Evolutionary conservation across 2,797 vertebrate genomes (phyloP).

Genomic region (Sebastes paucispinis): DNA sequence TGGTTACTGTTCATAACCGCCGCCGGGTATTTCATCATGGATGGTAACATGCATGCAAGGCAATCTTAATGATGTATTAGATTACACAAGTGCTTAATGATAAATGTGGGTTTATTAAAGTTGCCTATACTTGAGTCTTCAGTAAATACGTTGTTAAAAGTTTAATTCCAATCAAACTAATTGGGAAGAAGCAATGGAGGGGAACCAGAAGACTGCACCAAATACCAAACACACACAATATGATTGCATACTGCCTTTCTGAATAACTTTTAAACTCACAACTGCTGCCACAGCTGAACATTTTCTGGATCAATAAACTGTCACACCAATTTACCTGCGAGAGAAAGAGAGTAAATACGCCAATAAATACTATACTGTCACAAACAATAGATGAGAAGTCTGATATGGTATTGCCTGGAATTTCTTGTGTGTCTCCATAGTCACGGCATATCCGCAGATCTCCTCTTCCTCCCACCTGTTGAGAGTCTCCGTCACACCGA

Average conservation of each 20-base stretch:
- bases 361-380: constrained; percentile 26
- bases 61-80: constrained; percentile 59
- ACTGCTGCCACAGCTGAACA: constrained; percentile 10
- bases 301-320: constrained; percentile 45
- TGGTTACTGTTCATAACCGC: constrained; percentile 60
- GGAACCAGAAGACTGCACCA: constrained; percentile 3
- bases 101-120: constrained; percentile 42
- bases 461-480: constrained; percentile 17
- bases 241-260: constrained; percentile 23
- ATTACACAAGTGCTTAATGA: constrained; percentile 37
- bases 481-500: constrained; percentile 29
- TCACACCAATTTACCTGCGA: constrained; percentile 25
- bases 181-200: constrained; percentile 3
- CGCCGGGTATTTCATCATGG: constrained; percentile 55
- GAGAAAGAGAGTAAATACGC: constrained; percentile 22
- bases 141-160: constrained; percentile 27
- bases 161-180: constrained; percentile 40
- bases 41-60: constrained; percentile 43
- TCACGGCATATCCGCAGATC: not conserved
- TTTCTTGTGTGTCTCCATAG: not conserved
- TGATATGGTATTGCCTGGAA: constrained; percentile 10
- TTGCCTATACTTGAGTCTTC: not conserved
- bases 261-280: constrained; percentile 19
- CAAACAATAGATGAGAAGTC: constrained; percentile 21
- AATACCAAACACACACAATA: not conserved